Evolutionary conservation across 2,888 invertebrate genomes (phyloP).

Genomic region (Agapostemon virescens): DNA sequence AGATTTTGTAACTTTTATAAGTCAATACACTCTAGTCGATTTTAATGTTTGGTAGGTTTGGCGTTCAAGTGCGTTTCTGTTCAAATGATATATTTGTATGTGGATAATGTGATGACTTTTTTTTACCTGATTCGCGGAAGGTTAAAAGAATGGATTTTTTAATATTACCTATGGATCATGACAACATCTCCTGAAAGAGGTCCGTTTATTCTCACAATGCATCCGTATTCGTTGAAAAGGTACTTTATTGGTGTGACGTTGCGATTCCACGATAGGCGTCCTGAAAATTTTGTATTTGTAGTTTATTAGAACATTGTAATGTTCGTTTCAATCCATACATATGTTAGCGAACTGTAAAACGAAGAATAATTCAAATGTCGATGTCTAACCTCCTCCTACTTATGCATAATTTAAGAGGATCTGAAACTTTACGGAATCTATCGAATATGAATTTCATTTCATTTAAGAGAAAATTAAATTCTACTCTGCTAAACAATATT

Average conservation of each 20-base stretch:
- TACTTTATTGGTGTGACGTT: constrained; percentile 80
- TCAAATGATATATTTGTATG: too few species aligned
- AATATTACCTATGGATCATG: constrained; percentile 79
- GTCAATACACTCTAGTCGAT: too few species aligned
- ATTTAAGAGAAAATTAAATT: not conserved
- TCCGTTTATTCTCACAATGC: constrained; percentile 85
- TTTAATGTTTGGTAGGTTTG: too few species aligned
- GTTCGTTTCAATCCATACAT: too few species aligned
- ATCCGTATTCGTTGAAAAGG: constrained; percentile 83
- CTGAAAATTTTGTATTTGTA: constrained; percentile 51
- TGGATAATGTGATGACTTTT: too few species aligned
- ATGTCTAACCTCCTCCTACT: not conserved
- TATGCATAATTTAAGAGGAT: not conserved
- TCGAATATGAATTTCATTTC: not conserved
- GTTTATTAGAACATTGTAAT: not conserved
- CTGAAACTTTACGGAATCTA: not conserved
- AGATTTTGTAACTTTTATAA: too few species aligned
- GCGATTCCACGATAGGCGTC: constrained; percentile 80
- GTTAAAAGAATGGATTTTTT: not conserved
- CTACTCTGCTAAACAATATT: not conserved
- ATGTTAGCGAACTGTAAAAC: not conserved
- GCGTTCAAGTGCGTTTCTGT: too few species aligned
- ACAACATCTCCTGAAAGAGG: constrained; percentile 85
- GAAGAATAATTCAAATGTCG: not conserved
- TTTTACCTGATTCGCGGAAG: too few species aligned